Percentiles rank a stretch among this genome's conserved stretches.
Evolutionary conservation across 2,888 invertebrate species (phyloP).

Genomic region (Lithophane leautieri): DNA sequence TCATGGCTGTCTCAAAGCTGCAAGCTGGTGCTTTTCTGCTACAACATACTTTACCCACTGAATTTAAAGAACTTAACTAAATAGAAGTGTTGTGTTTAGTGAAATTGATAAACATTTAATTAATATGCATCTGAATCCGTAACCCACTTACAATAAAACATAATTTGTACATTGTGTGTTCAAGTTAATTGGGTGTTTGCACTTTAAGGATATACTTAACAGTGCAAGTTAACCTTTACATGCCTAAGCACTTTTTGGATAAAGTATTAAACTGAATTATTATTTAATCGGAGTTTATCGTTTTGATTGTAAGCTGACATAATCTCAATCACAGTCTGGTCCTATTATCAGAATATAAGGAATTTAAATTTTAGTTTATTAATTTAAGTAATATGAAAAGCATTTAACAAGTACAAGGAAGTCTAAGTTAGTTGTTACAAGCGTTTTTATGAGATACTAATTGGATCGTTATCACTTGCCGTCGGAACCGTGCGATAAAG

Average conservation of each 20-base stretch:
- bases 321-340: constrained; percentile 12
- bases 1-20: constrained; percentile 10
- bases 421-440: neutral
- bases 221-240: neutral
- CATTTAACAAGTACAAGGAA: neutral
- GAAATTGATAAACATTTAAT: constrained; percentile 38
- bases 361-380: neutral
- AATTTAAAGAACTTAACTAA: constrained; percentile 3
- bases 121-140: constrained; percentile 34
- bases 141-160: constrained; percentile 33
- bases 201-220: neutral
- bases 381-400: neutral
- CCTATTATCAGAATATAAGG: constrained; percentile 1
- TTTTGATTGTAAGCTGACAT: constrained; percentile 12
- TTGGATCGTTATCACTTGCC: constrained; percentile 42
- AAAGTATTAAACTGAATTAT: constrained; percentile 2
- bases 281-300: constrained; percentile 1
- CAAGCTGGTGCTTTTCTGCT: constrained; percentile 30
- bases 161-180: constrained; percentile 19
- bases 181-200: constrained; percentile 25
- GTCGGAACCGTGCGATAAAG: constrained; percentile 43
- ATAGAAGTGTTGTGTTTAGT: constrained; percentile 22
- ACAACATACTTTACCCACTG: neutral
- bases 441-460: constrained; percentile 12
- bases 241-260: neutral